phyloP scores from a whole-genome alignment of 2,888 invertebrate genomes.

The Xiphydria camelus region DNA sequence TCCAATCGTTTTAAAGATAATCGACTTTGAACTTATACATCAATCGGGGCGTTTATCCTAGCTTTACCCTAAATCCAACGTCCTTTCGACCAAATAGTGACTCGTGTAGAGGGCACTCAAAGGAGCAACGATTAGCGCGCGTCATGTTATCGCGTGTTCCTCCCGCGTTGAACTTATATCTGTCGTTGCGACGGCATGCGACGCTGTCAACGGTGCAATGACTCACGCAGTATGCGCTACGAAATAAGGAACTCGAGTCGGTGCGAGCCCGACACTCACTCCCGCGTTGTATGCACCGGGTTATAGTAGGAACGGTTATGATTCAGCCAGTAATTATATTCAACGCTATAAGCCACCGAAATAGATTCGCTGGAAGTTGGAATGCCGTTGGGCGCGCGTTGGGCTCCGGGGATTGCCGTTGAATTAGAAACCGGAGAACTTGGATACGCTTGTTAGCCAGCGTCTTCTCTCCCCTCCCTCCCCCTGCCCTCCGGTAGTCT shows the following conservation, averaged over 20 bases:
- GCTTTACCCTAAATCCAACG: no score
- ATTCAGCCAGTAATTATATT: constrained; percentile 36
- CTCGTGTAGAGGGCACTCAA: no score
- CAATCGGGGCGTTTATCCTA: no score
- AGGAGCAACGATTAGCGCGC: no score
- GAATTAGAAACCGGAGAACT: constrained; percentile 18
- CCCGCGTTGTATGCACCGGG: constrained; percentile 9
- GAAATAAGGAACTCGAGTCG: not conserved
- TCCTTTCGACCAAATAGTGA: no score
- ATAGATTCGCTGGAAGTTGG: constrained; percentile 24
- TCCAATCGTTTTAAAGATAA: no score
- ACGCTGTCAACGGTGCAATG: constrained; percentile 40
- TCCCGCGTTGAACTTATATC: constrained; percentile 8
- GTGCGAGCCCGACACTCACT: constrained; percentile 3
- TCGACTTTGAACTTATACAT: no score
- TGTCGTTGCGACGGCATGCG: constrained; percentile 14
- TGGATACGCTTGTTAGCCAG: constrained; percentile 25
- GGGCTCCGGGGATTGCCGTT: constrained; percentile 11
- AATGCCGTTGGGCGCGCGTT: constrained; percentile 10
- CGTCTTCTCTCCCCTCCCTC: constrained; percentile 1
- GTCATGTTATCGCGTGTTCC: not conserved
- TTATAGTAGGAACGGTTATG: constrained; percentile 23
- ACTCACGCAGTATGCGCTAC: constrained; percentile 26
- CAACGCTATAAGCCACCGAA: constrained; percentile 19
- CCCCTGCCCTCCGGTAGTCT: not conserved